Conservation (phyloP, 2,113 vertebrate species). For the Lates calcarifer region DNA sequence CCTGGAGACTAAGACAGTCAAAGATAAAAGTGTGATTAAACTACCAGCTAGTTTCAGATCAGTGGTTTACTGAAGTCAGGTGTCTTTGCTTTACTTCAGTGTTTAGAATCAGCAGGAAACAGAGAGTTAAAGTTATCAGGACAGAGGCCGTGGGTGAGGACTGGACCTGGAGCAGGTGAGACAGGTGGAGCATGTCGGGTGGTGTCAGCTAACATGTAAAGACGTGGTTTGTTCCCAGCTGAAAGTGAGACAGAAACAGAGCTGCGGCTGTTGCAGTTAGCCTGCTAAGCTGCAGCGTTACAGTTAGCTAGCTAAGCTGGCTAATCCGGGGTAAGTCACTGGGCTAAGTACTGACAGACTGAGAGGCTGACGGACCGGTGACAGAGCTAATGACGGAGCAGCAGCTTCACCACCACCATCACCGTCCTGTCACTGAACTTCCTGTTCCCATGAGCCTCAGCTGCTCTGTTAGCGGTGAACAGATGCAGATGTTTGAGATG, state of each 20-base stretch:
- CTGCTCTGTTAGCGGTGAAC: neutral
- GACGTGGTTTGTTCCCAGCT: conserved; percentile 7
- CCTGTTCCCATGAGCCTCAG: neutral
- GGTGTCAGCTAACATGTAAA: neutral
- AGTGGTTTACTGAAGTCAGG: too few relatives aligned
- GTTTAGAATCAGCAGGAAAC: neutral
- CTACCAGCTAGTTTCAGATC: too few relatives aligned
- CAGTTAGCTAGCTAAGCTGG: conserved; percentile 70
- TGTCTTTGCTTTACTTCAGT: neutral
- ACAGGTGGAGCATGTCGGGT: neutral
- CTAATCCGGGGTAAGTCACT: conserved; percentile 74
- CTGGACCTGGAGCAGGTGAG: neutral
- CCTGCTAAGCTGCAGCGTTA: conserved; percentile 52
- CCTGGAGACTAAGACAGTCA: too few relatives aligned
- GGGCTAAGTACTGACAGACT: conserved; percentile 58
- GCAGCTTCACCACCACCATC: conserved; percentile 20
- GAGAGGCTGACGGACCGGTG: conserved; percentile 23
- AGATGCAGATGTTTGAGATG: neutral
- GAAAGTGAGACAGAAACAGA: conserved; percentile 41
- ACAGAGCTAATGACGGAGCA: conserved; percentile 48
- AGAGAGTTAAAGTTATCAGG: neutral
- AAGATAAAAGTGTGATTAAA: too few relatives aligned
- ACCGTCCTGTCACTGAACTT: neutral
- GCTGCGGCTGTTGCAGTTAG: conserved; percentile 45
- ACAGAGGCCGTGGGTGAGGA: too few relatives aligned